Evolutionary conservation across 2,888 invertebrate genomes (phyloP).

Genomic region (Morpho deidamia): DNA sequence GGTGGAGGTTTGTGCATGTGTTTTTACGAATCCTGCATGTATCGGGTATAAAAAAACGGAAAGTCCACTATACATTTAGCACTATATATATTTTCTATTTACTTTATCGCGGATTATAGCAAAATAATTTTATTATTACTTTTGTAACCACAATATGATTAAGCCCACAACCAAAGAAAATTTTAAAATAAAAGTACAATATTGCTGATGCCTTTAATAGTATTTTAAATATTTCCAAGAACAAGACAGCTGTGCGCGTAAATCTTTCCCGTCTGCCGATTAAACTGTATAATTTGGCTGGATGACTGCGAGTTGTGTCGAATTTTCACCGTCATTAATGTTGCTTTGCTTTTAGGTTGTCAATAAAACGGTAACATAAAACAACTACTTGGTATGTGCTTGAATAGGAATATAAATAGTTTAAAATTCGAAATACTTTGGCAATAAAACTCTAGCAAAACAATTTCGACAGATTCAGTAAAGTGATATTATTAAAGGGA

Average conservation of each 20-base stretch:
- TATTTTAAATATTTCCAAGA: slow-evolving; percentile 9
- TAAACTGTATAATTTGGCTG: slow-evolving; percentile 56
- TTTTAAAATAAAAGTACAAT: neutral
- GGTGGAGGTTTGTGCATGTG: no score
- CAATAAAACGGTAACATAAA: neutral
- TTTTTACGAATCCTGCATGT: no score
- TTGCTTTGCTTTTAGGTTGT: slow-evolving; percentile 47
- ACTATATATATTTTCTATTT: no score
- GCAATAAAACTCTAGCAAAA: no score
- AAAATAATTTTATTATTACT: no score
- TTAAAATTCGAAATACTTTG: no score
- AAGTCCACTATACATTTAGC: no score
- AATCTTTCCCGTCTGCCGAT: slow-evolving; percentile 48
- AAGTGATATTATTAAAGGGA: no score
- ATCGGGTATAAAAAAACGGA: no score
- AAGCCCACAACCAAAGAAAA: neutral
- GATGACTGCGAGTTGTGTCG: slow-evolving; percentile 59
- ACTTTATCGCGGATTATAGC: no score
- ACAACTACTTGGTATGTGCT: neutral
- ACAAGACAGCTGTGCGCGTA: slow-evolving; percentile 31
- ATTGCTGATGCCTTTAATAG: neutral
- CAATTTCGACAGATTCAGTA: no score
- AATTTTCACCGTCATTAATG: slow-evolving; percentile 68
- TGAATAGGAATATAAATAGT: neutral
- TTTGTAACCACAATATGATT: no score